phyloP scores from a whole-genome alignment of 2,113 vertebrate species.

The Perca flavescens region DNA sequence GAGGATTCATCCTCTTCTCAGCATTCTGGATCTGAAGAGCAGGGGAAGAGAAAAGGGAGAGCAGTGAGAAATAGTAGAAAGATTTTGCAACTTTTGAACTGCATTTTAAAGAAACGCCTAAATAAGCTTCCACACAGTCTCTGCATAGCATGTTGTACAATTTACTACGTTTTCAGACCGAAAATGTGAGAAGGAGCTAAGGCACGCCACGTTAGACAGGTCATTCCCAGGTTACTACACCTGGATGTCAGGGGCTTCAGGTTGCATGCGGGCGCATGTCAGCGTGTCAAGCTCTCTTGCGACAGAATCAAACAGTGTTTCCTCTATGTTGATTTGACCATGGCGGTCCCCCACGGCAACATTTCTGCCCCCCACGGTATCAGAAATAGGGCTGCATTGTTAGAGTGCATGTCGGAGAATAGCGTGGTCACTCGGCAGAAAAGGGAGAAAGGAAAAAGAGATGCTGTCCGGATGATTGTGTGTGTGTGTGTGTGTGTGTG shows the following conservation, averaged over 20 bases:
- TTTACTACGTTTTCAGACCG: neutral
- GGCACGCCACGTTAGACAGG: neutral
- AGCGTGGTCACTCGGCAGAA: no score
- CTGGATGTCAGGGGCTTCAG: constrained; percentile 15
- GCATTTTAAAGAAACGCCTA: neutral
- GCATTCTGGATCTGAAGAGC: constrained; percentile 79
- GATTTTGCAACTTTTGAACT: neutral
- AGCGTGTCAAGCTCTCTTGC: constrained; percentile 3
- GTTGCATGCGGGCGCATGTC: neutral
- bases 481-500: no score
- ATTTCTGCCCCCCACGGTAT: no score
- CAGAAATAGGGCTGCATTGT: no score
- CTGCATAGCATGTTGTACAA: neutral
- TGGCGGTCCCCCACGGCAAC: no score
- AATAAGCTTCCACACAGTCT: neutral
- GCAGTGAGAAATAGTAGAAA: neutral
- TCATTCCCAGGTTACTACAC: constrained; percentile 32
- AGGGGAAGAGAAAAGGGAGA: neutral
- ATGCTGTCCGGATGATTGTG: no score
- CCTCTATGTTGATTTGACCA: no score
- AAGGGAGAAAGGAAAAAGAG: no score
- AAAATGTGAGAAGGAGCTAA: neutral
- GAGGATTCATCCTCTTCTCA: constrained; percentile 77
- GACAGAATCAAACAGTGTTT: no score
- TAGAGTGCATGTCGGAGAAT: no score